These are phyloP conservation scores for Drosophila mercatorum DNA, from an alignment of 2,888 invertebrate species.

Conservation along the genomic window DNA sequence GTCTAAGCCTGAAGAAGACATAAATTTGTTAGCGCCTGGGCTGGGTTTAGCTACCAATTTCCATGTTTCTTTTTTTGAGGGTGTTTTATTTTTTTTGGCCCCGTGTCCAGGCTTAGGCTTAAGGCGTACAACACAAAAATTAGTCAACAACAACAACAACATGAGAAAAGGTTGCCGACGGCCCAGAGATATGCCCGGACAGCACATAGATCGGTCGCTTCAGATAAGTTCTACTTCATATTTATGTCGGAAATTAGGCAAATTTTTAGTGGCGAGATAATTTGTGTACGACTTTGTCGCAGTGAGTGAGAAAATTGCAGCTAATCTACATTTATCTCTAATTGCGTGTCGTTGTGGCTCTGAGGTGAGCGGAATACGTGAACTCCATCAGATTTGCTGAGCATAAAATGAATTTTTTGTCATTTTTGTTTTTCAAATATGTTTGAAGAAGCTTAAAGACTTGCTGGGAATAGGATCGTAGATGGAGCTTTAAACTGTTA, in stretches of 20 bases:
- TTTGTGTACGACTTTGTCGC: conserved; percentile 82
- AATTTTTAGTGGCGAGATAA: conserved; percentile 83
- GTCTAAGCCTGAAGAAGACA: conserved; percentile 77
- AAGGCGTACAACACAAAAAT: conserved; percentile 45
- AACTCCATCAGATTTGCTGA: conserved; percentile 17
- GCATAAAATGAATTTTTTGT: not conserved
- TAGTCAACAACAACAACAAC: conserved; percentile 45
- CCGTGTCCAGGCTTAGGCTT: conserved; percentile 46
- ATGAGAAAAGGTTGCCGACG: conserved; percentile 63
- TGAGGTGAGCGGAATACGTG: not conserved
- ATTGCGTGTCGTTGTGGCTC: conserved; percentile 6
- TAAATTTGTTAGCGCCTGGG: conserved; percentile 78
- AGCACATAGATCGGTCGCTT: conserved; percentile 74
- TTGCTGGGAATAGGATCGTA: not conserved
- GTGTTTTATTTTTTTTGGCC: conserved; percentile 51
- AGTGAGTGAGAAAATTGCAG: conserved; percentile 77
- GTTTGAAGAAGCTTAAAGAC: not conserved
- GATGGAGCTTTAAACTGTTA: not conserved
- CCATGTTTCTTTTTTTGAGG: conserved; percentile 48
- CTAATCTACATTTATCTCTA: conserved; percentile 42
- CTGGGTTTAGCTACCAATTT: conserved; percentile 51
- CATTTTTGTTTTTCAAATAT: conserved; percentile 17
- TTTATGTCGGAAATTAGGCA: conserved; percentile 83
- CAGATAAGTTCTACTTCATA: conserved; percentile 73
- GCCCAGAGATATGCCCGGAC: conserved; percentile 22